A percentile compares a stretch with the other conserved stretches of the same genome.
These are phyloP conservation scores for Polyergus mexicanus DNA, from an alignment of 1,140 invertebrate species.

Conservation along the genomic window DNA sequence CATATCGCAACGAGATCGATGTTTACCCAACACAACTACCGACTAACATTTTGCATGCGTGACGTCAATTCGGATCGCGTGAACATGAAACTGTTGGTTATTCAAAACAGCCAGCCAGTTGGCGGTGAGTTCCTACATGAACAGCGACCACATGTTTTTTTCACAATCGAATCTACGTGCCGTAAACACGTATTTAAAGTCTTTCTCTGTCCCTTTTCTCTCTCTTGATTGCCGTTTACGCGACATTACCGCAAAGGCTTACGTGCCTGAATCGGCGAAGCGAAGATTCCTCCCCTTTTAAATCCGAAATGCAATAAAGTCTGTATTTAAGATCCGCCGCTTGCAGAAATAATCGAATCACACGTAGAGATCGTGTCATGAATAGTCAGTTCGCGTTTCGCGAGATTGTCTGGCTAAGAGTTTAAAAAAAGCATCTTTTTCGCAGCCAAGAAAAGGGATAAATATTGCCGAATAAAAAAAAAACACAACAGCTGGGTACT, in stretches of 20 bases:
- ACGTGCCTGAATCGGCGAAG: background rate
- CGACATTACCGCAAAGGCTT: background rate
- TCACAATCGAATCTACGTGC: background rate
- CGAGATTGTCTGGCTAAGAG: background rate
- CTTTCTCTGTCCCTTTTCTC: background rate
- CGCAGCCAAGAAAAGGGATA: background rate
- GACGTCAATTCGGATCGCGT: conserved; percentile 25
- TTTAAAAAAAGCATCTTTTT: background rate
- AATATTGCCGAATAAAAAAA: background rate
- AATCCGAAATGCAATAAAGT: background rate
- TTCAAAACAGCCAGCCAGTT: background rate
- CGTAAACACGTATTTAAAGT: background rate
- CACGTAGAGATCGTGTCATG: background rate
- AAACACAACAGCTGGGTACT: background rate
- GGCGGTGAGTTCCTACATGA: background rate
- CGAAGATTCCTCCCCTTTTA: background rate
- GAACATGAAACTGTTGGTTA: conserved; percentile 7
- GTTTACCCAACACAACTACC: conserved; percentile 1
- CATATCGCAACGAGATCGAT: conserved; percentile 15
- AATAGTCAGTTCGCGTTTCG: background rate
- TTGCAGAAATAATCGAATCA: background rate
- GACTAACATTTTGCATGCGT: conserved; percentile 12
- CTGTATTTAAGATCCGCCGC: background rate
- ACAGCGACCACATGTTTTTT: background rate
- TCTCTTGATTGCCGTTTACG: background rate